Evolutionary conservation across 2,888 invertebrate genomes (phyloP), one percentile per base, ranked within the genome.

Genomic region (Keiferia lycopersicella): DNA sequence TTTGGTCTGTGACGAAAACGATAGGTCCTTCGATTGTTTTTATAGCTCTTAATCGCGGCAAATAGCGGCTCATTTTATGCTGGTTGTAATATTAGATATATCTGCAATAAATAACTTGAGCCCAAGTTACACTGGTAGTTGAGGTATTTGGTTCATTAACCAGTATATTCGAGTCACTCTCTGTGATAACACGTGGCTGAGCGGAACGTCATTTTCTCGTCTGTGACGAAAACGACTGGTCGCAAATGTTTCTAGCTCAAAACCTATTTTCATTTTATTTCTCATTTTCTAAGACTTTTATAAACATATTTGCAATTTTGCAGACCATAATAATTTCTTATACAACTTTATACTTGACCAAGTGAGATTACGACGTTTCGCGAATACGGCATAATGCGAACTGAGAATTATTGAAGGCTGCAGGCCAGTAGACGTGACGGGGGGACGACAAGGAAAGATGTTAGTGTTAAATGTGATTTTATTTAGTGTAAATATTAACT

Each of bases 401-500:
- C 14, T n/a, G n/a, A 26, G 30, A 30, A 22, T 12, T 7, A 22
- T 22, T 12, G 30, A 45, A 4, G 51, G 62, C 18, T 56, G 59
- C 61, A 58, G 63, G 60, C 63, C 62, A 61, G 66, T 62, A 63
- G 61, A n/a, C n/a, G n/a, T 67, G 6, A 30, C 70, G 68, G 38
- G 2, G n/a, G 41, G 14, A 14, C 41, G 41, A 8, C 26, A 14
- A 14, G 41, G 41, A 41, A 41, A 14, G 68, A 71, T 74, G 73
- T 75, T 82, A 84, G 81, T 76, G 79, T 79, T 85, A 76, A 83
- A 82, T 87, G 89, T 88, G 90, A 88, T 88, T 86, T 78, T 83
- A 83, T 85, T 82, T 87, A 87, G 84, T 91, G 89, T 91, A 89
- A 80, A 90, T 87, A 89, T 70, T 18, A 74, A 79, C 83, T 84